Evolutionary conservation across 2,888 invertebrate genomes (phyloP).

Genomic region (Epirrhoe alternata): DNA sequence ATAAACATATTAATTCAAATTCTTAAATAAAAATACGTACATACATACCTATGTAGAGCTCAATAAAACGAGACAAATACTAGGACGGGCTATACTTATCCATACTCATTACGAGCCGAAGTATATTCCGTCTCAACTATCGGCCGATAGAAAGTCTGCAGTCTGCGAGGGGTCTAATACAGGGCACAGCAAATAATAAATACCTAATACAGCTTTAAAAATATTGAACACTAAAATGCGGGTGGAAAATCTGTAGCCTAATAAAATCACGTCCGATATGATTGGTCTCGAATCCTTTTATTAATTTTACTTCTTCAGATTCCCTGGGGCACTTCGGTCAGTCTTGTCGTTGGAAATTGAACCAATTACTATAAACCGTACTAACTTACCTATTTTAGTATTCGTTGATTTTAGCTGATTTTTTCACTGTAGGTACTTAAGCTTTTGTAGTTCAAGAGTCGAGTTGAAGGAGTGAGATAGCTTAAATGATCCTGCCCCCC

Average conservation of each 20-base stretch:
- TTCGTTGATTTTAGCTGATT: not conserved
- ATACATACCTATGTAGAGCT: too few relatives aligned
- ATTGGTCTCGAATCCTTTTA: slow-evolving; percentile 18
- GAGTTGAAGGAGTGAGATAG: too few relatives aligned
- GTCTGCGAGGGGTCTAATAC: too few relatives aligned
- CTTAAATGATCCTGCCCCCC: too few relatives aligned
- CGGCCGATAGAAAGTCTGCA: too few relatives aligned
- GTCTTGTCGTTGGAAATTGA: slow-evolving; percentile 2
- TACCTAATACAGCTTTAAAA: not conserved
- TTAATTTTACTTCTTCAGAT: slow-evolving; percentile 14
- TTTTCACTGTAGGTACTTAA: not conserved
- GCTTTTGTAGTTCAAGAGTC: not conserved
- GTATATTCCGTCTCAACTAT: too few relatives aligned
- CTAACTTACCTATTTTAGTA: not conserved
- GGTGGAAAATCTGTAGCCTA: slow-evolving; percentile 32
- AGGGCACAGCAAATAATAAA: not conserved
- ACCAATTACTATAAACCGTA: not conserved
- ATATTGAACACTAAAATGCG: slow-evolving; percentile 35
- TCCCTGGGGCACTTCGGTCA: slow-evolving; percentile 6
- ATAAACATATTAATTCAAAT: too few relatives aligned
- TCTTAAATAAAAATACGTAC: too few relatives aligned
- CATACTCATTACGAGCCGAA: too few relatives aligned
- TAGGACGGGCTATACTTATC: too few relatives aligned
- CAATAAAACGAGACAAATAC: too few relatives aligned
- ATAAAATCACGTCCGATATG: slow-evolving; percentile 29